These are phyloP conservation scores for Petrocephalus microphthalmus DNA, from an alignment of 2,113 vertebrate species.

Conservation along the genomic window DNA sequence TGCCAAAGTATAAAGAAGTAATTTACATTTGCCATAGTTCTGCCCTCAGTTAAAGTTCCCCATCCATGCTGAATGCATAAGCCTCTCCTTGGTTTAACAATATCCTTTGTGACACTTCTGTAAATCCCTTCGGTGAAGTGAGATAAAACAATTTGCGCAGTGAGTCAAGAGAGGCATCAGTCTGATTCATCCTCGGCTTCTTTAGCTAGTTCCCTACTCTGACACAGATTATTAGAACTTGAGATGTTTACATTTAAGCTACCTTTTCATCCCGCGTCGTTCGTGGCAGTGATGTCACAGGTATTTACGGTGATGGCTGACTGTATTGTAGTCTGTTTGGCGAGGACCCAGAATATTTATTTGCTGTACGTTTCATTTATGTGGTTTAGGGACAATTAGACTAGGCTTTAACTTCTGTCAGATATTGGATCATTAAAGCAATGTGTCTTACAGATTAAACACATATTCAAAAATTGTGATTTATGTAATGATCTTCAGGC, in stretches of 20 bases:
- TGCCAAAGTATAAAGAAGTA: background rate
- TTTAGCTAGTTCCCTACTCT: background rate
- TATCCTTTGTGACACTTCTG: background rate
- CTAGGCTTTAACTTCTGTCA: background rate
- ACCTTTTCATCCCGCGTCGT: background rate
- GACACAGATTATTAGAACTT: background rate
- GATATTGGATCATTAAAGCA: background rate
- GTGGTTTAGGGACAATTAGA: background rate
- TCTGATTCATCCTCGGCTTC: background rate
- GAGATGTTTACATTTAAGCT: background rate
- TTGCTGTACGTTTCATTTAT: background rate
- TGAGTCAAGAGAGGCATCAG: background rate
- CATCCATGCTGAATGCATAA: background rate
- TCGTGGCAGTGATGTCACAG: background rate
- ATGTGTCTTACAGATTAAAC: background rate
- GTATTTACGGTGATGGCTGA: background rate
- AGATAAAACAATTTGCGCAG: constrained; percentile 4
- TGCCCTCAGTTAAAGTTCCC: background rate
- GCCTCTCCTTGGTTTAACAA: background rate
- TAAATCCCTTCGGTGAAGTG: background rate
- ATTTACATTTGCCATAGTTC: background rate
- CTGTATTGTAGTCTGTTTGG: background rate
- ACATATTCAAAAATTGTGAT: background rate
- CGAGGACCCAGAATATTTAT: background rate
- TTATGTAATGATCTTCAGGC: background rate